Conservation (phyloP, 2,113 vertebrate genomes). For the Psittacara wagleri region DNA sequence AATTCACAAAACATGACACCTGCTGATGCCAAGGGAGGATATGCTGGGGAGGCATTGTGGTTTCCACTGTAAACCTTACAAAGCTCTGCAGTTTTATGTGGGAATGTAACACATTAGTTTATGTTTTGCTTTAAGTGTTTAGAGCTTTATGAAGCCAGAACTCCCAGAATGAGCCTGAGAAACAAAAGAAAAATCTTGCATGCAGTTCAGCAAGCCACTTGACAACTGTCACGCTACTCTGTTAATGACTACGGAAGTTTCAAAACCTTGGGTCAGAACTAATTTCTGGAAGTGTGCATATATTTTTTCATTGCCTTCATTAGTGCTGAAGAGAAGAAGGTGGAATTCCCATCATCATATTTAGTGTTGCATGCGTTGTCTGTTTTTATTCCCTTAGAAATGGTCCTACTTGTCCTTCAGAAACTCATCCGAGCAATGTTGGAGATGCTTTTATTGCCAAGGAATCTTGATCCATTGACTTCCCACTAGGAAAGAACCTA, state of each 20-base stretch:
- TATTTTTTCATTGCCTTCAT: background rate
- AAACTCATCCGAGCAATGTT: background rate
- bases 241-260: background rate
- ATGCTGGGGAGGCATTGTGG: background rate
- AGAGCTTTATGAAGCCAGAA: background rate
- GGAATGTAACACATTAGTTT: constrained; percentile 18
- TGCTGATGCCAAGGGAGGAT: constrained; percentile 40
- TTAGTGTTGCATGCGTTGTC: fast-evolving
- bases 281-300: background rate
- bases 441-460: background rate
- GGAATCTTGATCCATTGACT: background rate
- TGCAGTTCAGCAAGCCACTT: background rate
- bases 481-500: background rate
- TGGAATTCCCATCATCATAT: background rate
- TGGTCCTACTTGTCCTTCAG: background rate
- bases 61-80: constrained; percentile 37
- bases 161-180: background rate
- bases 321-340: background rate
- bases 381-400: background rate
- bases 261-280: background rate
- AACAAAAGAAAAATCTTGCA: background rate
- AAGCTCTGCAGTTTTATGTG: background rate
- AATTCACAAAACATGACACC: constrained; percentile 21
- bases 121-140: background rate
- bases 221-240: background rate